phyloP scores from a whole-genome alignment of 2,888 invertebrate species.

The Ashinkailepas kermadecensis region DNA sequence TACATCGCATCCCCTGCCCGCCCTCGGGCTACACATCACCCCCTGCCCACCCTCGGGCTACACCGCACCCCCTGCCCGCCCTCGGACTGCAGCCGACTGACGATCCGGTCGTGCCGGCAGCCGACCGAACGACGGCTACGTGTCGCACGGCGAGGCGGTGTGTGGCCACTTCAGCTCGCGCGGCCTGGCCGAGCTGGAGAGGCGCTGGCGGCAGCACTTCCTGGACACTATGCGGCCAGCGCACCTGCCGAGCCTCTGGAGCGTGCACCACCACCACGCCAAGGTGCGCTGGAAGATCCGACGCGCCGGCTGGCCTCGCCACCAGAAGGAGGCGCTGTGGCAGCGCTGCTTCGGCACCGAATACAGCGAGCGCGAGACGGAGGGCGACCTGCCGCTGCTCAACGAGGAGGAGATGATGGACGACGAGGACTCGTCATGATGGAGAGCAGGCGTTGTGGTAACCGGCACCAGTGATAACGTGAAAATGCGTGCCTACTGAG shows the following conservation, averaged over 20 bases:
- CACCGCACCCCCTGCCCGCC: no score
- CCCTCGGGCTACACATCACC: no score
- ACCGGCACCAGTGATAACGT: no score
- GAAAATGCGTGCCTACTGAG: no score
- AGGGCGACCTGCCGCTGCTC: neutral
- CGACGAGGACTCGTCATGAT: neutral
- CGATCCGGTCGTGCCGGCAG: conserved; percentile 26
- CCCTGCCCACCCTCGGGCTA: no score
- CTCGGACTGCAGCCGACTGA: no score
- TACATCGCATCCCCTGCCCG: no score
- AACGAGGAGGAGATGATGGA: neutral
- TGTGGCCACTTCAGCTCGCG: conserved; percentile 44
- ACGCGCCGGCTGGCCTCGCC: neutral
- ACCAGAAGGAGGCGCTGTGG: neutral
- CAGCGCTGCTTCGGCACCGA: neutral
- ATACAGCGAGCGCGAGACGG: neutral
- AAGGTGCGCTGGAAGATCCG: conserved; percentile 35
- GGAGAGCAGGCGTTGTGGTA: no score
- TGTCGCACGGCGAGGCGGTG: conserved; percentile 42
- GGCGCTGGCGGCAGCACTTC: conserved; percentile 68
- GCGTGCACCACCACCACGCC: conserved; percentile 60
- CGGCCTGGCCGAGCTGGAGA: conserved; percentile 58
- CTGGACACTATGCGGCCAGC: conserved; percentile 61
- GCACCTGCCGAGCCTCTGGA: conserved; percentile 66
- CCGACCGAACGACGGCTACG: conserved; percentile 37